phyloP scores from a whole-genome alignment of 2,888 invertebrate species.

The Aproaerema taeniolella region DNA sequence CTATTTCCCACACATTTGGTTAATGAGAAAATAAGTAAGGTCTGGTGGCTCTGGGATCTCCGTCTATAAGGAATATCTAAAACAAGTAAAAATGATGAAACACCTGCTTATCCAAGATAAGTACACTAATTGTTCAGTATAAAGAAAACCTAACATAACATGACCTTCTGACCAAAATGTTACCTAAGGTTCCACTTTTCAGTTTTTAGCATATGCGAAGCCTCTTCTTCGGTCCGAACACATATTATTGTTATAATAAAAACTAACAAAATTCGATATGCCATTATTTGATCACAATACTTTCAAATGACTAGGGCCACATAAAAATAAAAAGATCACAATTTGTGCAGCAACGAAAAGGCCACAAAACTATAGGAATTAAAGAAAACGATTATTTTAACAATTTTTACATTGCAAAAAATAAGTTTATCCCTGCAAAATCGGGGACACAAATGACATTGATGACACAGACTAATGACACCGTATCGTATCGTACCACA shows the following conservation, averaged over 20 bases:
- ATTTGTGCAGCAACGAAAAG: conserved; percentile 6
- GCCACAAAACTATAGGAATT: neutral
- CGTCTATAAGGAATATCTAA: too few species aligned
- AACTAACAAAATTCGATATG: conserved; percentile 58
- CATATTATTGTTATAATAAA: conserved; percentile 60
- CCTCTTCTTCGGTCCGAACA: conserved; percentile 59
- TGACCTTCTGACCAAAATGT: too few species aligned
- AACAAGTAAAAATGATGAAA: too few species aligned
- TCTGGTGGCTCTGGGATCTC: too few species aligned
- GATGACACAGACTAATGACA: too few species aligned
- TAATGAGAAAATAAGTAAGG: too few species aligned
- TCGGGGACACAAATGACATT: too few species aligned
- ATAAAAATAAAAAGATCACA: conserved; percentile 17
- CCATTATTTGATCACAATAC: conserved; percentile 53
- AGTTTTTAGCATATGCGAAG: conserved; percentile 76
- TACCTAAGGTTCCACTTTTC: conserved; percentile 82
- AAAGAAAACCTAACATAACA: too few species aligned
- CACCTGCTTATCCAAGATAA: too few species aligned
- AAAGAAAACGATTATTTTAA: neutral
- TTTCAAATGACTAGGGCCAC: conserved; percentile 39
- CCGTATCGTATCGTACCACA: too few species aligned
- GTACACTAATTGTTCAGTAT: too few species aligned
- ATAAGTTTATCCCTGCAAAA: neutral
- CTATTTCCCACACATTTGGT: too few species aligned
- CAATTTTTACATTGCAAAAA: neutral